Percentiles rank a stretch among this genome's conserved stretches.
Evolutionary conservation across 2,888 invertebrate species (phyloP).

Genomic region (Anodontia alba): DNA sequence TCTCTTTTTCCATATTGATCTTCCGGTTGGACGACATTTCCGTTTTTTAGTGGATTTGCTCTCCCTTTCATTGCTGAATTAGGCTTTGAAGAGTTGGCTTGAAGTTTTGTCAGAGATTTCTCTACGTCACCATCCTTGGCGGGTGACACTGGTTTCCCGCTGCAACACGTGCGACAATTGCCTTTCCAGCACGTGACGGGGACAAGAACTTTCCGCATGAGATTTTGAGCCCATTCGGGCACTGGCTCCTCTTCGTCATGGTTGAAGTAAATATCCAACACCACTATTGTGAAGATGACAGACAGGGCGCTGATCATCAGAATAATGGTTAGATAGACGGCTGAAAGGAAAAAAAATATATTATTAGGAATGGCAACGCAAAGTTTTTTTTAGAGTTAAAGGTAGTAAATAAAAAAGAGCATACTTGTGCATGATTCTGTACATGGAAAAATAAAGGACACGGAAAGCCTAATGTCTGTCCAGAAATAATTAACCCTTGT

Average conservation of each 20-base stretch:
- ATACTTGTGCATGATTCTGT: too few relatives aligned
- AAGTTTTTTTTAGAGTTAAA: too few relatives aligned
- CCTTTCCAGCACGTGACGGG: conserved; percentile 51
- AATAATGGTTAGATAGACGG: conserved; percentile 56
- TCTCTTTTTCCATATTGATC: not conserved
- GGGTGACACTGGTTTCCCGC: not conserved
- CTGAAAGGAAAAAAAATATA: conserved; percentile 40
- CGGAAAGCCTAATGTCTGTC: too few relatives aligned
- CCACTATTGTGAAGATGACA: conserved; percentile 55
- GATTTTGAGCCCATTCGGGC: conserved; percentile 40
- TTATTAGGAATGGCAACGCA: too few relatives aligned
- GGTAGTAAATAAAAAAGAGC: too few relatives aligned
- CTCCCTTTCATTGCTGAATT: not conserved
- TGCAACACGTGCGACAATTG: not conserved
- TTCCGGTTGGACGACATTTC: not conserved
- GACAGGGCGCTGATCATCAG: conserved; percentile 53
- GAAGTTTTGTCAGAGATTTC: conserved; percentile 4
- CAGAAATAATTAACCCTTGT: too few relatives aligned
- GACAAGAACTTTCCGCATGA: conserved; percentile 42
- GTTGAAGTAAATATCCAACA: conserved; percentile 57
- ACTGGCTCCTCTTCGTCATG: conserved; percentile 53
- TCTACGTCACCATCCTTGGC: not conserved
- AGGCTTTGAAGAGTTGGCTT: not conserved
- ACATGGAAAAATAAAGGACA: too few relatives aligned
- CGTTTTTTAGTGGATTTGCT: not conserved